Base-by-base conservation (phyloP, 2,113 vertebrate species). In the Nycticebus coucang region DNA sequence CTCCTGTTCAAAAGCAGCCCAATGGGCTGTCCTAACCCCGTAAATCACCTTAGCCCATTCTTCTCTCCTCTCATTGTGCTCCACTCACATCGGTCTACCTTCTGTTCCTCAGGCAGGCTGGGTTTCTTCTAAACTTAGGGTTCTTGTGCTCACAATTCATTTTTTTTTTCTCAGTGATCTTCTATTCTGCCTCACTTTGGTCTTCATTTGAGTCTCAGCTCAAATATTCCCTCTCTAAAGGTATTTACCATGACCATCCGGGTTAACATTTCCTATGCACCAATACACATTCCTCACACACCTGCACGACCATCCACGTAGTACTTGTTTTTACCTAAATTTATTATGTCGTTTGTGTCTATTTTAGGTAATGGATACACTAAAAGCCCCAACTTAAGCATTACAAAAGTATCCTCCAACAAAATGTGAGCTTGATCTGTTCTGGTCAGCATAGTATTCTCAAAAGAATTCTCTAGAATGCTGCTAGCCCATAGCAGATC, bases 281-380 rank as follows among this genome's bases (percentile, higher is more conserved):
- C 8, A 13, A 17, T 4, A 22, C 17, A 17, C 12, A 28, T 6
- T 26, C 33, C 59, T 35, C 37, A 75, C 10, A 26, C 2, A 12
- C 11, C 17, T 0, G 0, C 28, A 33, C 28, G 7, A 2, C 3
- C 3, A 2, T n/a, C 50, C 18, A 7, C 10, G 1, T 0, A 62
- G 18, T 28, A 6, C 7, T n/a, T 45, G 41, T 24, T 45, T 64
- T 41, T 26, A 22, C 15, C 17, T n/a, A 35, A 41, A 69, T 35
- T 72, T 1, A 57, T 33, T 33, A 11, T 62, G 50, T 59, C 24
- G 7, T 11, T 5, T 10, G 3, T 60, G 41, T 60, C 50, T 11
- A 13, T 84, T 24, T 62, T 10, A 3, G 24, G 26, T 64, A 24
- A 62, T 26, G 60, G 24, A 10, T 11, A 62, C 60, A 64, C 62